Base-by-base conservation (phyloP, 2,797 vertebrate genomes). In the Scarus forsteni region DNA sequence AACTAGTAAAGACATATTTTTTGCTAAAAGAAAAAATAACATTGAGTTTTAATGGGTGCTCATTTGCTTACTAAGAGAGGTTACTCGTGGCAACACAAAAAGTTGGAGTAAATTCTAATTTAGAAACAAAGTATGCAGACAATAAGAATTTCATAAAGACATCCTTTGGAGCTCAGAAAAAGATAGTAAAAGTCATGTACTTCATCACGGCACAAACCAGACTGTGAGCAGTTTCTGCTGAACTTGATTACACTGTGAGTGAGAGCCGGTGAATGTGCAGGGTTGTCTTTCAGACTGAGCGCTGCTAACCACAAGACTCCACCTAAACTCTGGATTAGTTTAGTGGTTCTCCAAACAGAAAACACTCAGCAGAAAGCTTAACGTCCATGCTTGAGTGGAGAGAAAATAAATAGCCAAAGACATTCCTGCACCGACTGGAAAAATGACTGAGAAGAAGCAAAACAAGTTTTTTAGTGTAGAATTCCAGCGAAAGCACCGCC, bases 321-420 rank as follows among this genome's bases (percentile, higher is more conserved):
- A 84, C 92, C 92, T 83, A 85, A 85, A 86, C 75, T 88, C 83
- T 92, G 90, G 88, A 88, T 88, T 85, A 53, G 79, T 88, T 90
- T 85, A 87, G 81, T 9, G 6, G 72, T 44, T 78, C 82, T 89
- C 81, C 63, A 74, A 89, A 81, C 77, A 80, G 45, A 80, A 88
- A 80, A 74, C 68, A 13, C 84, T 66, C 60, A 13, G 76, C 48
- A 77, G 74, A 72, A 79, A 83, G 78, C 55, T 50, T 48, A 66
- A 52, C 81, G 56, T 73, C 53, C 66, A 68, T 11, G 50, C 53
- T 44, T 45, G 74, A 79, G 77, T 52, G 75, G 66, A 81, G 54
- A 46, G 66, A 83, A 83, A 84, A 84, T 66, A 81, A 81, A 78
- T 15, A 69, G 64, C 13, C 45, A 46, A 73, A 68, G 57, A 67